Base-by-base conservation (phyloP, 2,113 vertebrate species). In the Rattus rattus region DNA sequence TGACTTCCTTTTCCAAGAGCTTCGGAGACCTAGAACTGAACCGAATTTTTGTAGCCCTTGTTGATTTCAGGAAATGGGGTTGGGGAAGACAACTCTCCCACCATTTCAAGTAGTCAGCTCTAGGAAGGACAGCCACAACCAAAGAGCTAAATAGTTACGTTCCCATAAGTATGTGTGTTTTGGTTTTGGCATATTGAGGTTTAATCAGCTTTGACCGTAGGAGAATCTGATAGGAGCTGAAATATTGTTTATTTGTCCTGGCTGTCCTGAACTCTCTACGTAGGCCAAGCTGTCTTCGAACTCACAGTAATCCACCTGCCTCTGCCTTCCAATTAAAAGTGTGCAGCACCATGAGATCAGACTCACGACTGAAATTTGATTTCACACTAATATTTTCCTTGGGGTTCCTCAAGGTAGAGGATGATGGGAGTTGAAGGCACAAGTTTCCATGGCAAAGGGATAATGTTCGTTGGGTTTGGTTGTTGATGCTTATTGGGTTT, bases 1-100 rank as follows among this genome's bases (percentile, higher is more conserved):
- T 39, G 61, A 89, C 9, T 54, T 96, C 87, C 22, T 90, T 69
- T 96, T 83, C 28, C 7, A 63, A 47, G 70, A 95, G 33, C n/a
- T 93, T 20, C 22, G 36, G 67, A 67, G n/a, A 88, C 4, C 2
- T 12, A 52, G 52, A 33, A 49, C 9, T 39, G n/a, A 90, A 61
- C 72, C 26, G 47, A 56, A 56, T 59, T 70, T 95, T 92, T 88
- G 6, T 24, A n/a, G n/a, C 4, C 39, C 17, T 91, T 33, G 90
- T 11, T 73, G 16, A 91, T 72, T 49, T 88, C 76, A 65, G 63
- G 75, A 73, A 52, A 16, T 65, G 2, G 39, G 1, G 1, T 47
- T 56, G 17, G 26, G 14, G 69, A 63, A 63, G 16, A 63, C 30
- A 4, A 19, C 67, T 80, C 70, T 5, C 14, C 52, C 12, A 2